Conservation (phyloP, 2,888 invertebrate genomes). For the Cryptocephalus moraei region DNA sequence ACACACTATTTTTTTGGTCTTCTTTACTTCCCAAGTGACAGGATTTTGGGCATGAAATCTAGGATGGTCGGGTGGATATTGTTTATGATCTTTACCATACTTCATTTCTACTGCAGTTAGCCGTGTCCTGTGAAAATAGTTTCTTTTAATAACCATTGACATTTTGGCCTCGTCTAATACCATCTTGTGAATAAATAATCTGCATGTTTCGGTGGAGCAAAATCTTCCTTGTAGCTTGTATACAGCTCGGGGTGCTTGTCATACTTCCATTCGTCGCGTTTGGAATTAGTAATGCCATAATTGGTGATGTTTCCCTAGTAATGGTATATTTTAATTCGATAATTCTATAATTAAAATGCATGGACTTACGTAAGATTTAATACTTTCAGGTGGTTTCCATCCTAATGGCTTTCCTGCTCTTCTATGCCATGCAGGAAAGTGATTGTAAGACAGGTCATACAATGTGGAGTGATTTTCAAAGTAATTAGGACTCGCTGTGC, state of each 20-base stretch:
- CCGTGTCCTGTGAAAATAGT: background rate
- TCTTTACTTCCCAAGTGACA: too few relatives aligned
- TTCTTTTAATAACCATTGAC: background rate
- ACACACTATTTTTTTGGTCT: too few relatives aligned
- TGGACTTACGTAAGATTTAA: background rate
- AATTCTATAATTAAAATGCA: background rate
- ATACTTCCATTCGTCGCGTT: background rate
- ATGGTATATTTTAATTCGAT: background rate
- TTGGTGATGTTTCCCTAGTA: background rate
- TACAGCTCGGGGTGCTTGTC: background rate
- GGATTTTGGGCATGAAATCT: background rate
- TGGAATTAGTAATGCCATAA: background rate
- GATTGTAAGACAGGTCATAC: constrained; percentile 45
- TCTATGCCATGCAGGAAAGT: constrained; percentile 41
- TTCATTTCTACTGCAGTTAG: background rate
- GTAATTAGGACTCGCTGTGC: constrained; percentile 32
- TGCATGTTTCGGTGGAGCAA: background rate
- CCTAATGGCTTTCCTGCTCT: constrained; percentile 7
- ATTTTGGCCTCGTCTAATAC: background rate
- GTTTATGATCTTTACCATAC: background rate
- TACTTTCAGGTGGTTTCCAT: background rate
- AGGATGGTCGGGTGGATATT: background rate
- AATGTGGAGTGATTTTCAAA: constrained; percentile 42
- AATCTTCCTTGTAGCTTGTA: background rate
- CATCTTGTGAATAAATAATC: background rate